phyloP scores from a whole-genome alignment of 37 sponge, comb jelly and placozoan species.

The Eunapius fragilis region DNA sequence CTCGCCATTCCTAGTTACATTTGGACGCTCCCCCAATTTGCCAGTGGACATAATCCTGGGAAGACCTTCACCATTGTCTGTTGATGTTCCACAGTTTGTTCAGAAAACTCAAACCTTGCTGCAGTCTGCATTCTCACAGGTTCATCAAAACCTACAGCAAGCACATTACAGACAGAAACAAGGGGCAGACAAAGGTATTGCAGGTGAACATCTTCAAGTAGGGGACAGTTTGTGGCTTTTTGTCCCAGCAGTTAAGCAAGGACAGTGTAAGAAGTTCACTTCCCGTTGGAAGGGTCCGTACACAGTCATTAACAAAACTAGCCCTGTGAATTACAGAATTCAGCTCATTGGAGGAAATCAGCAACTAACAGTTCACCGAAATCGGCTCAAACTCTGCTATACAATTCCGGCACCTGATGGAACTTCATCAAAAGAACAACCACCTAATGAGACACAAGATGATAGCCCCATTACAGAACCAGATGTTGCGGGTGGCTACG shows the following conservation, averaged over 20 bases:
- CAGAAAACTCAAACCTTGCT: neutral
- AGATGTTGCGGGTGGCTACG: no score
- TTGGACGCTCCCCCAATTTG: slow-evolving; percentile 31
- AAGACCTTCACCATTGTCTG: neutral
- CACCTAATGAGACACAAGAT: no score
- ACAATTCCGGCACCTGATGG: no score
- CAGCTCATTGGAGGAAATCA: no score
- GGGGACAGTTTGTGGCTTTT: slow-evolving; percentile 43
- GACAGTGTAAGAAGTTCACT: slow-evolving; percentile 16
- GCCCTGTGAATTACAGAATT: no score
- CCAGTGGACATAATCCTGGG: slow-evolving; percentile 38
- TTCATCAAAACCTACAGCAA: neutral
- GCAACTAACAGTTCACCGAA: no score
- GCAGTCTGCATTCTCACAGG: neutral
- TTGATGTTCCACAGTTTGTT: slow-evolving; percentile 12
- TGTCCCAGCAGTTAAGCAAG: slow-evolving; percentile 35
- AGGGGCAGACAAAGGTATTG: neutral
- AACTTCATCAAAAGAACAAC: no score
- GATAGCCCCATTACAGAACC: no score
- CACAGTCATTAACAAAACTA: slow-evolving; percentile 7
- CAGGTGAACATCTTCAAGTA: neutral
- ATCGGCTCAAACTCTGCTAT: no score
- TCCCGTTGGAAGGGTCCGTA: no score
- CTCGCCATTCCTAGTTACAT: slow-evolving; percentile 20
- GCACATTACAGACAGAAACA: neutral